Conservation (phyloP, 1,140 invertebrate species). For the Nixonia krombeini region DNA sequence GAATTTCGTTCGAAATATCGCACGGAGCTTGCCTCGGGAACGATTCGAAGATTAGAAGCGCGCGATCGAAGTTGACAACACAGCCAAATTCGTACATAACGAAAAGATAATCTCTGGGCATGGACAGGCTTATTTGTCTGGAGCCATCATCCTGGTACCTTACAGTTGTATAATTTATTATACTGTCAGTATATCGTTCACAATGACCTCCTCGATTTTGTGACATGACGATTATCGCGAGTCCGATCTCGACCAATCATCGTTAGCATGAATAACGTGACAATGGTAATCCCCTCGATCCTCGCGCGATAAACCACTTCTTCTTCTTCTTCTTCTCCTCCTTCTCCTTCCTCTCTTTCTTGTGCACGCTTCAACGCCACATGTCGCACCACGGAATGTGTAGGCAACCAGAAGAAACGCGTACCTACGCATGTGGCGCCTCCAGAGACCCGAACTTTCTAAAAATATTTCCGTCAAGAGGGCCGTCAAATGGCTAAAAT, state of each 20-base stretch:
- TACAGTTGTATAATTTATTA: slow-evolving; percentile 48
- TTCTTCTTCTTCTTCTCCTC: slow-evolving; percentile 47
- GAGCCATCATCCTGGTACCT: neutral
- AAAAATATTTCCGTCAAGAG: slow-evolving; percentile 29
- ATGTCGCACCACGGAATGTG: slow-evolving; percentile 50
- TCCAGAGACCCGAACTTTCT: slow-evolving; percentile 25
- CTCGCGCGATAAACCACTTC: slow-evolving; percentile 17
- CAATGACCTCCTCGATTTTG: slow-evolving; percentile 68
- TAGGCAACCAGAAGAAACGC: slow-evolving; percentile 33
- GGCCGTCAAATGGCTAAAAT: too few relatives aligned
- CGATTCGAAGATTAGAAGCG: too few relatives aligned
- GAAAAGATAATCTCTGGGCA: slow-evolving; percentile 27
- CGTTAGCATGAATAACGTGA: slow-evolving; percentile 69
- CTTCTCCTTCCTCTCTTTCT: slow-evolving; percentile 28
- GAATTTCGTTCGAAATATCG: too few relatives aligned
- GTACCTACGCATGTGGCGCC: slow-evolving; percentile 22
- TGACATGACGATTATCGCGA: slow-evolving; percentile 66
- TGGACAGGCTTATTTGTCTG: slow-evolving; percentile 12
- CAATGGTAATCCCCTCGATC: slow-evolving; percentile 64
- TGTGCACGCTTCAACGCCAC: slow-evolving; percentile 51
- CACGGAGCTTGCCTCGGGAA: too few relatives aligned
- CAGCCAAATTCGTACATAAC: too few relatives aligned
- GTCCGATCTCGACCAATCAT: slow-evolving; percentile 67
- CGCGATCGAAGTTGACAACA: too few relatives aligned
- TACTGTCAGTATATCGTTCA: slow-evolving; percentile 69